Evolutionary conservation across 2,113 vertebrate species (phyloP).

Genomic region (Mustela lutreola): DNA sequence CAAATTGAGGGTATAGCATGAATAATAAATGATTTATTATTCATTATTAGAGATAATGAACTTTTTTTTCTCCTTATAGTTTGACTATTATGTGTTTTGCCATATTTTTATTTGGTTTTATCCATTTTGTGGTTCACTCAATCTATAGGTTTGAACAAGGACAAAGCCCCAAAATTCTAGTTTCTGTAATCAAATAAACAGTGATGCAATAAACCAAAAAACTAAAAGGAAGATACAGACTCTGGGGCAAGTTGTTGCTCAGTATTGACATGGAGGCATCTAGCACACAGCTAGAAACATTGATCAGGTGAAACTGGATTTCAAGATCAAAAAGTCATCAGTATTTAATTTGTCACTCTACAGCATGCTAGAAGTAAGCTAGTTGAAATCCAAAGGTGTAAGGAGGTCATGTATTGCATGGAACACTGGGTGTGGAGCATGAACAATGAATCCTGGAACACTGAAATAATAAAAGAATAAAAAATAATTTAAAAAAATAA

Average conservation of each 20-base stretch:
- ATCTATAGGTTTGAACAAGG: no score
- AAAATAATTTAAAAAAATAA: no score
- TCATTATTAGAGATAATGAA: no score
- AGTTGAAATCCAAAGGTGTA: slow-evolving; percentile 26
- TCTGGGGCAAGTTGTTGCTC: slow-evolving; percentile 11
- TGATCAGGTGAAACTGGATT: not conserved
- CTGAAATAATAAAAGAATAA: no score
- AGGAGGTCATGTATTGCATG: no score
- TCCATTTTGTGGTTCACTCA: no score
- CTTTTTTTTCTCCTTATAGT: no score
- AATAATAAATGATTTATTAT: slow-evolving; percentile 44
- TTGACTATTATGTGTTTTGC: no score
- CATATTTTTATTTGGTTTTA: no score
- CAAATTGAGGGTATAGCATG: not conserved
- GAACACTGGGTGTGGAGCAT: no score
- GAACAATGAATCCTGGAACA: no score
- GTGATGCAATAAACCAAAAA: not conserved
- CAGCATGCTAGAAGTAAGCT: not conserved
- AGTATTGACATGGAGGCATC: not conserved
- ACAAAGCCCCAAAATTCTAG: not conserved
- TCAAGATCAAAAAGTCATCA: not conserved
- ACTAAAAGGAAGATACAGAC: slow-evolving; percentile 15
- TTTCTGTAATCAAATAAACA: not conserved
- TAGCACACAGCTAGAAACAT: not conserved
- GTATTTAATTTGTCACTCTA: not conserved